phyloP scores from a whole-genome alignment of 2,888 invertebrate species.

The Ichneumon xanthorius region DNA sequence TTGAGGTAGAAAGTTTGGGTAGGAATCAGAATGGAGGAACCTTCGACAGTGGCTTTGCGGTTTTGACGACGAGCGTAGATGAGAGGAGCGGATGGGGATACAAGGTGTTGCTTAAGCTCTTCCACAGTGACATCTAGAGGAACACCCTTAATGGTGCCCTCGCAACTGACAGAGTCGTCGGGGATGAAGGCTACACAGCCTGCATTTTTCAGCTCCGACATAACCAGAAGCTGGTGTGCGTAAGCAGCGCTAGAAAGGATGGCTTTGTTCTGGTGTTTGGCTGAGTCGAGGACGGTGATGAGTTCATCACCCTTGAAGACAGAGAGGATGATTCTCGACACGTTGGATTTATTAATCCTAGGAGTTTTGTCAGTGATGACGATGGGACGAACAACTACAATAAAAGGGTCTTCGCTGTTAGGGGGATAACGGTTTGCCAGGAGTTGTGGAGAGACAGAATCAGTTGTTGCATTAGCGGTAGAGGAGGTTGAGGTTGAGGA shows the following conservation, averaged over 20 bases:
- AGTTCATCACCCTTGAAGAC: neutral
- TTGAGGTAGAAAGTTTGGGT: too few relatives aligned
- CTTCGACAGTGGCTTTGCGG: too few relatives aligned
- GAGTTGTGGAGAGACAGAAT: neutral
- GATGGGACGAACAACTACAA: neutral
- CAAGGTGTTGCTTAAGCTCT: too few relatives aligned
- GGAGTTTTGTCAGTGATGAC: neutral
- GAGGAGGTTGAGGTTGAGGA: too few relatives aligned
- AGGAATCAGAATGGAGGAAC: too few relatives aligned
- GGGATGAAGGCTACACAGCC: constrained; percentile 25
- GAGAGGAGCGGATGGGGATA: too few relatives aligned
- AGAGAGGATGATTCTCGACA: neutral
- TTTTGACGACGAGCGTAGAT: too few relatives aligned
- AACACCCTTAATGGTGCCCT: too few relatives aligned
- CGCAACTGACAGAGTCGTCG: neutral
- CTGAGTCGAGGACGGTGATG: neutral
- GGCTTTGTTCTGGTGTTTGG: constrained; percentile 19
- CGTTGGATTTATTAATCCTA: neutral
- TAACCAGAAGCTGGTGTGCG: too few relatives aligned
- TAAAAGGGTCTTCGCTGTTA: constrained; percentile 2
- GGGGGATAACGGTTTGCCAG: neutral
- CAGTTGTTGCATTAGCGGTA: neutral
- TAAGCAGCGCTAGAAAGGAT: neutral
- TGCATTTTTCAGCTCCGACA: too few relatives aligned
- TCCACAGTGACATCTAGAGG: too few relatives aligned